Percentiles rank a stretch among this genome's conserved stretches.
Evolutionary conservation across 2,797 vertebrate genomes (phyloP).

Genomic region (Anguilla megastoma): DNA sequence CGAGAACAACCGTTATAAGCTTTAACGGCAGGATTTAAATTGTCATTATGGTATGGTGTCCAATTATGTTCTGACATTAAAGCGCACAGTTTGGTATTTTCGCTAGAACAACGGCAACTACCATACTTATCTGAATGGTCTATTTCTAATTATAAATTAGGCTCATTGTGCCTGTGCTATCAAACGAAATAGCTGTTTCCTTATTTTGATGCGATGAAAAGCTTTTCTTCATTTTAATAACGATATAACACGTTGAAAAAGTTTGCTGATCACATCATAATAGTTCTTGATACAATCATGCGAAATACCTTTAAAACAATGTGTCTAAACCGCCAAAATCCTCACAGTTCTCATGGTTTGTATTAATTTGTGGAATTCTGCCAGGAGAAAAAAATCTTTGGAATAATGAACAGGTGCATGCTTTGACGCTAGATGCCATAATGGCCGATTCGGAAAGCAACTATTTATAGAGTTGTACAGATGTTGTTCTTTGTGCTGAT

Average conservation of each 20-base stretch:
- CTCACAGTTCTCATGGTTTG: slow-evolving; percentile 36
- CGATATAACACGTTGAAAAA: slow-evolving; percentile 23
- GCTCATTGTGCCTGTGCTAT: background rate
- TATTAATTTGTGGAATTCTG: background rate
- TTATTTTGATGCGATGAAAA: background rate
- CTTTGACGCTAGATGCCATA: background rate
- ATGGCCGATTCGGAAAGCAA: background rate
- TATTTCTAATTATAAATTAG: slow-evolving; percentile 7
- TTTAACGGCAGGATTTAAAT: background rate
- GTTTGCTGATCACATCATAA: slow-evolving; percentile 63
- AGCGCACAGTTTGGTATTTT: background rate
- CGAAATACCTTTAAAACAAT: background rate
- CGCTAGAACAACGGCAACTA: background rate
- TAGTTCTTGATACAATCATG: background rate
- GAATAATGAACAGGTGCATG: slow-evolving; percentile 18
- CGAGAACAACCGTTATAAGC: background rate
- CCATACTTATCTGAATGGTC: background rate
- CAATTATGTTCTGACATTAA: background rate
- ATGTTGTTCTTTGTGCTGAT: background rate
- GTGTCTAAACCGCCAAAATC: slow-evolving; percentile 41
- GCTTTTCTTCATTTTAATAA: background rate
- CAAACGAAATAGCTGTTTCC: slow-evolving; percentile 9
- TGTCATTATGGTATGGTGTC: background rate
- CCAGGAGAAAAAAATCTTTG: background rate
- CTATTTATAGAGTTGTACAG: background rate